Conservation (phyloP, 2,888 invertebrate genomes). For the Fissipunctia ypsillon region DNA sequence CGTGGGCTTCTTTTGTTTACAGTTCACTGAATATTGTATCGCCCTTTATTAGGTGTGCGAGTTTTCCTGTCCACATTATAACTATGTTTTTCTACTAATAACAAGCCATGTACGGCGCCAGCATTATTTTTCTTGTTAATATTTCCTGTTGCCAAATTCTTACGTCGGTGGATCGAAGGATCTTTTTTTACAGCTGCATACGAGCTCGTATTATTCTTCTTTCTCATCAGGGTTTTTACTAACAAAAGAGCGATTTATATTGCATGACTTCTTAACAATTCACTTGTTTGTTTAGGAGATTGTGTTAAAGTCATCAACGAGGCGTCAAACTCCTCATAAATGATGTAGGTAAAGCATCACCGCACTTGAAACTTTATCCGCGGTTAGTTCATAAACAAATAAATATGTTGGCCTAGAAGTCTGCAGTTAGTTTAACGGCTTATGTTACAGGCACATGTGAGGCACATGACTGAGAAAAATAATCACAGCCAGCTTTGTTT, state of each 20-base stretch:
- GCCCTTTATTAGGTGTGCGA: conserved; percentile 61
- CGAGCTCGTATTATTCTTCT: conserved; percentile 16
- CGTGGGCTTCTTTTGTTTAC: conserved; percentile 66
- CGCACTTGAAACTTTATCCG: conserved; percentile 32
- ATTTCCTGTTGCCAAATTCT: conserved; percentile 43
- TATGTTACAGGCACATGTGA: conserved; percentile 57
- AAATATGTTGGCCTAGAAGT: conserved; percentile 31
- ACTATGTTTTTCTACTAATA: conserved; percentile 37
- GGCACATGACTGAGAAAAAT: conserved; percentile 61
- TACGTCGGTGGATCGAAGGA: conserved; percentile 11
- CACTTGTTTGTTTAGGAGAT: background rate
- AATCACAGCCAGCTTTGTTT: conserved; percentile 63
- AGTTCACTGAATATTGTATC: conserved; percentile 65
- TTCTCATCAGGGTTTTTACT: conserved; percentile 7
- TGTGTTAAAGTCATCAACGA: conserved; percentile 4
- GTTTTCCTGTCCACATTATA: conserved; percentile 49
- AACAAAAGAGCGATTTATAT: conserved; percentile 9
- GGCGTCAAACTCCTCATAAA: background rate
- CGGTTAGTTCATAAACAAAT: conserved; percentile 36
- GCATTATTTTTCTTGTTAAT: conserved; percentile 32
- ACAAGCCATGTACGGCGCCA: conserved; percentile 19
- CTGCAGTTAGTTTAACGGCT: conserved; percentile 42
- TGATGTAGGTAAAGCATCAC: conserved; percentile 31
- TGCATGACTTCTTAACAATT: background rate
- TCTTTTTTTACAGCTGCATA: conserved; percentile 27